Percentiles rank a stretch among this genome's conserved stretches.
These are phyloP conservation scores for Diorhabda elongata DNA, from an alignment of 1,140 invertebrate genomes.

Conservation along the genomic window DNA sequence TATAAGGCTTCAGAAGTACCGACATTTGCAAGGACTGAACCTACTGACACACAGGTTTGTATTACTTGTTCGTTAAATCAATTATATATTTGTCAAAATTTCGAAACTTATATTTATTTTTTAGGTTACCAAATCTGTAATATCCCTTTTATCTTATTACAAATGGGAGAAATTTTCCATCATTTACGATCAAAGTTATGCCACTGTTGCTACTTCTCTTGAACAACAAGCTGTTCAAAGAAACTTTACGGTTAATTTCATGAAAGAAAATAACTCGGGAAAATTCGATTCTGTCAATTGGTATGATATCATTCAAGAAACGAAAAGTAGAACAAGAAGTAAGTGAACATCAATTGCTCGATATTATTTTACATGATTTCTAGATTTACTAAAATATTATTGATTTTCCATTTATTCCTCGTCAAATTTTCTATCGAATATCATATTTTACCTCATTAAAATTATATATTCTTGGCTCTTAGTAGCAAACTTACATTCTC, in stretches of 20 bases:
- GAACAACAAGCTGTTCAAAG: slow-evolving; percentile 61
- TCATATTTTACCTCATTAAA: no score
- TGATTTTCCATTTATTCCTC: no score
- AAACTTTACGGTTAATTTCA: slow-evolving; percentile 79
- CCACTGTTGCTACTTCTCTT: slow-evolving; percentile 71
- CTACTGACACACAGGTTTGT: slow-evolving; percentile 82
- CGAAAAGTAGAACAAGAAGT: slow-evolving; percentile 86
- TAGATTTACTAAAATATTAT: no score
- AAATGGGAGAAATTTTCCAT: slow-evolving; percentile 93
- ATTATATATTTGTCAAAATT: no score
- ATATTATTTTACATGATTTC: no score
- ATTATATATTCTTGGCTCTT: no score
- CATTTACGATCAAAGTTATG: slow-evolving; percentile 78
- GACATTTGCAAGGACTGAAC: slow-evolving; percentile 92
- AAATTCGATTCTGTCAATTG: slow-evolving; percentile 75
- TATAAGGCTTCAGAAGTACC: slow-evolving; percentile 79
- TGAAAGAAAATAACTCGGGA: slow-evolving; percentile 56
- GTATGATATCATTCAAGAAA: slow-evolving; percentile 78
- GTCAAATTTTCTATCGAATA: no score
- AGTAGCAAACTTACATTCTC: no score
- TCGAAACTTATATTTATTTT: slow-evolving; percentile 28
- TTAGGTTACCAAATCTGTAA: slow-evolving; percentile 88
- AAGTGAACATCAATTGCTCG: slow-evolving; percentile 44
- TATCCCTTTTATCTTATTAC: slow-evolving; percentile 83
- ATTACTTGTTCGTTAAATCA: neutral